Evolutionary conservation across 2,113 vertebrate species (phyloP).

Genomic region (Antechinus flavipes): DNA sequence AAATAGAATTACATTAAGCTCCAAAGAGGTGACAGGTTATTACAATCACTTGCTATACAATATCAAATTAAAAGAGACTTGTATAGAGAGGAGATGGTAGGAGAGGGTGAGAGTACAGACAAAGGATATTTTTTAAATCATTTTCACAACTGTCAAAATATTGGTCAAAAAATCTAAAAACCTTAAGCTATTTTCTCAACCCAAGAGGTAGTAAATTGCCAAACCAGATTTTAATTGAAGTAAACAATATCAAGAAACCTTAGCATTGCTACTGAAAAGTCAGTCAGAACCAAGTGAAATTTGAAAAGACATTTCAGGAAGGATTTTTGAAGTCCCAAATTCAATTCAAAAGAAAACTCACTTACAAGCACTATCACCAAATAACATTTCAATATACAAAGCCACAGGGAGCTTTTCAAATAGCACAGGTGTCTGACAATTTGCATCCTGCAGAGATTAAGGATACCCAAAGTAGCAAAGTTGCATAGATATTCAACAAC

Average conservation of each 20-base stretch:
- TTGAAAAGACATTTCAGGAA: background rate
- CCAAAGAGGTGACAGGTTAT: background rate
- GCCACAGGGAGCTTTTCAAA: background rate
- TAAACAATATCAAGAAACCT: background rate
- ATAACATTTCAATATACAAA: constrained; percentile 18
- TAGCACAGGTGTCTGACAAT: background rate
- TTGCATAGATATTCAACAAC: background rate
- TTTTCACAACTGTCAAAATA: background rate
- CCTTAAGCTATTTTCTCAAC: background rate
- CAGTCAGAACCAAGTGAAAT: background rate
- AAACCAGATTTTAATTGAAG: background rate
- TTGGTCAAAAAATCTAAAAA: constrained; percentile 22
- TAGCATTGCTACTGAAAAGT: background rate
- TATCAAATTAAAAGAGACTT: background rate
- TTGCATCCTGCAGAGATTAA: constrained; percentile 2
- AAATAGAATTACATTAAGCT: background rate
- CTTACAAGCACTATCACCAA: background rate
- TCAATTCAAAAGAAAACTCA: constrained; percentile 16
- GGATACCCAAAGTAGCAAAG: constrained; percentile 10
- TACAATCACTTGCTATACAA: background rate
- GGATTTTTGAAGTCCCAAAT: background rate
- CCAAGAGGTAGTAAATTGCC: background rate
- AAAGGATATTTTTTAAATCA: background rate
- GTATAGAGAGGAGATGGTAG: background rate
- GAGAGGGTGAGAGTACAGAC: background rate